Conservation (phyloP, 2,888 invertebrate genomes). For the Dexiosoma caninum region DNA sequence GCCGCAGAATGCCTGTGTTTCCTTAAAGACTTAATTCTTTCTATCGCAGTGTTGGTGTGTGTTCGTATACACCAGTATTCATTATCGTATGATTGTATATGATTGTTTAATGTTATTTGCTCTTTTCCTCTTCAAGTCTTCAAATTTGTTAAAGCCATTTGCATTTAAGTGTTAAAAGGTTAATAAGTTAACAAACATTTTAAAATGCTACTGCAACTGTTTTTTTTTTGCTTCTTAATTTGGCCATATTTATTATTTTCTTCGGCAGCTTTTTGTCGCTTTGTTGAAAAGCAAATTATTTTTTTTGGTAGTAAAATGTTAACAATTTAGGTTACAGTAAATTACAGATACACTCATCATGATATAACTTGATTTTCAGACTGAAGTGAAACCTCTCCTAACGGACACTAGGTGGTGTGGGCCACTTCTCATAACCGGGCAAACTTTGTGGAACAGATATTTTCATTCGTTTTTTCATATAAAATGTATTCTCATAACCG, state of each 20-base stretch:
- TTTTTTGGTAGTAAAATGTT: too few species aligned
- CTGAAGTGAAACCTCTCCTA: too few species aligned
- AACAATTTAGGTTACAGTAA: too few species aligned
- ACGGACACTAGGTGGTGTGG: too few species aligned
- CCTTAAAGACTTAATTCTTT: constrained; percentile 24
- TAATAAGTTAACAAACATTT: constrained; percentile 67
- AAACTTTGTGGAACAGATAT: too few species aligned
- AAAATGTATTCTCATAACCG: too few species aligned
- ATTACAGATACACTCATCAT: too few species aligned
- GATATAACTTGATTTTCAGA: too few species aligned
- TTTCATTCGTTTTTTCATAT: too few species aligned
- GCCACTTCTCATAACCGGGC: too few species aligned
- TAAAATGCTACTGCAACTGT: constrained; percentile 63
- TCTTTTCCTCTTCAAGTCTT: constrained; percentile 47
- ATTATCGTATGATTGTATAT: constrained; percentile 4
- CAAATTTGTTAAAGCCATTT: constrained; percentile 62
- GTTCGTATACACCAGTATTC: background rate
- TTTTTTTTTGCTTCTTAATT: background rate
- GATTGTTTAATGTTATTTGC: constrained; percentile 39
- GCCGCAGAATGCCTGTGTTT: background rate
- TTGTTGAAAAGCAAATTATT: background rate
- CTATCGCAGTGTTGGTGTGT: background rate
- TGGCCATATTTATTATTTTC: background rate
- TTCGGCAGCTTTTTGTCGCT: too few species aligned
- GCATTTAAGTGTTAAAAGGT: constrained; percentile 66